Conservation (phyloP, 2,113 vertebrate genomes). For the Paedocypris sp. region DNA sequence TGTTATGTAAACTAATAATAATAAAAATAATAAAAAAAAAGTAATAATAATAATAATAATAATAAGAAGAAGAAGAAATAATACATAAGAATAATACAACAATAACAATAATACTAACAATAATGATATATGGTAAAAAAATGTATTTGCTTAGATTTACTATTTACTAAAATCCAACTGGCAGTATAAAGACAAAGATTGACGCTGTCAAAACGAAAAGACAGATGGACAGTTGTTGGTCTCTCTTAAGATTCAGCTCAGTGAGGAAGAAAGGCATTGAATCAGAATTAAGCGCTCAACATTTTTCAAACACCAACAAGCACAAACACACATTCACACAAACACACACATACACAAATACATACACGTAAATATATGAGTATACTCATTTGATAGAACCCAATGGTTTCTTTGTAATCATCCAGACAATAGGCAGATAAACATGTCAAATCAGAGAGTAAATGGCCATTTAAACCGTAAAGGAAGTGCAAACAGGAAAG, state of each 20-base stretch:
- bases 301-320: background rate
- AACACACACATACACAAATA: background rate
- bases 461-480: background rate
- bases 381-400: background rate
- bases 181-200: too few species aligned
- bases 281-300: background rate
- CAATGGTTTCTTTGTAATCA: conserved; percentile 22
- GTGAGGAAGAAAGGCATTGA: background rate
- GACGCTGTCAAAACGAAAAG: too few species aligned
- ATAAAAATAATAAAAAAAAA: background rate
- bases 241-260: background rate
- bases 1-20: too few species aligned
- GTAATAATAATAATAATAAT: too few species aligned
- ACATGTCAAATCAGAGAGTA: conserved; percentile 10
- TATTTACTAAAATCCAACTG: too few species aligned
- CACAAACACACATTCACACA: background rate
- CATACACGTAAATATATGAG: background rate
- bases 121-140: too few species aligned
- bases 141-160: too few species aligned
- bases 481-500: background rate
- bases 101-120: too few species aligned
- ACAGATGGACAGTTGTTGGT: background rate
- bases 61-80: too few species aligned
- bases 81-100: too few species aligned
- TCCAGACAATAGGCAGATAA: conserved; percentile 30